These are phyloP conservation scores for Adineta ricciae DNA, from an alignment of 2,888 invertebrate genomes.

Conservation along the genomic window DNA sequence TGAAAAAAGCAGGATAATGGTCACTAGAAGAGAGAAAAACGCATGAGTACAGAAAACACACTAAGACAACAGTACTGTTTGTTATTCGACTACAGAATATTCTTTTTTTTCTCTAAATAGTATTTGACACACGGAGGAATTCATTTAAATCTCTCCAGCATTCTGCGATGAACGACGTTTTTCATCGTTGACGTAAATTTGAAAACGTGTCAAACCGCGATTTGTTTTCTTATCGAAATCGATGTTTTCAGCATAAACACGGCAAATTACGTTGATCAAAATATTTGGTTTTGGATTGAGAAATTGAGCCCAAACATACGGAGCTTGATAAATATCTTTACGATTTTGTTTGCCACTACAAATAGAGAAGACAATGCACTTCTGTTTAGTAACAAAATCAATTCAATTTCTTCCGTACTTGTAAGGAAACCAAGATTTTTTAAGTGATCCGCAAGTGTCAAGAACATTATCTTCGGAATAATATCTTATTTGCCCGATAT, in stretches of 20 bases:
- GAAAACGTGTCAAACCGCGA: slow-evolving; percentile 27
- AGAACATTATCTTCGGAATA: background rate
- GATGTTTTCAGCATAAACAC: slow-evolving; percentile 27
- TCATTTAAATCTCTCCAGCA: background rate
- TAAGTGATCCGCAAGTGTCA: background rate
- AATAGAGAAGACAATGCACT: background rate
- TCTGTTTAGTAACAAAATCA: background rate
- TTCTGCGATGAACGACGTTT: background rate
- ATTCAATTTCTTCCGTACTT: background rate
- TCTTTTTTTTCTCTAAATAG: background rate
- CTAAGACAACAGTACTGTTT: background rate
- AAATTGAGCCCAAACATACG: slow-evolving; percentile 33
- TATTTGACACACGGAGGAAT: background rate
- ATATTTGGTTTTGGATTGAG: slow-evolving; percentile 4
- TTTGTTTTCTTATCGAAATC: slow-evolving; percentile 18
- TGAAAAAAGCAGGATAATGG: background rate
- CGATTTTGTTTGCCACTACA: background rate
- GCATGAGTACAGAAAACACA: background rate
- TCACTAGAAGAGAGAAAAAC: background rate
- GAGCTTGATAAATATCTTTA: slow-evolving; percentile 21
- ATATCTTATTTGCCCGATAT: background rate
- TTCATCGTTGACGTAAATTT: background rate
- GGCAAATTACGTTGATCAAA: slow-evolving; percentile 28
- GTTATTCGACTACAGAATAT: background rate
- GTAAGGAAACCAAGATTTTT: background rate